These are phyloP conservation scores for Drosophila murphyi DNA, from an alignment of 1,140 invertebrate species.

Conservation along the genomic window DNA sequence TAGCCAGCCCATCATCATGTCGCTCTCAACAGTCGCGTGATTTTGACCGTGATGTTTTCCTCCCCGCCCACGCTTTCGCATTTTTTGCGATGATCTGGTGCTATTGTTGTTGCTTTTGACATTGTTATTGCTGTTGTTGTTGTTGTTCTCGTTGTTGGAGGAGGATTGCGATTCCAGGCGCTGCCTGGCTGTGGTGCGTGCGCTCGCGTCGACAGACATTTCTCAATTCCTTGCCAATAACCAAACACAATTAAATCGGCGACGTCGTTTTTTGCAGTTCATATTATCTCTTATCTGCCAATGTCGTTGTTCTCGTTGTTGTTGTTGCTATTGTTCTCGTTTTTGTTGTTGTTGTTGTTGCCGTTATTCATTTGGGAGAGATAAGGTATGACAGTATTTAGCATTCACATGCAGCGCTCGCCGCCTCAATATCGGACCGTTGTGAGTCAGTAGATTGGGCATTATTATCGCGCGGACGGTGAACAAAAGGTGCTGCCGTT, in stretches of 20 bases:
- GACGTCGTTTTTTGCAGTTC: neutral
- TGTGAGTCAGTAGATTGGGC: constrained; percentile 43
- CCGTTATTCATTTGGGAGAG: constrained; percentile 1
- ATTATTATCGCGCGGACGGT: constrained; percentile 29
- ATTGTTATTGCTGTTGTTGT: neutral
- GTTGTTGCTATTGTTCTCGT: neutral
- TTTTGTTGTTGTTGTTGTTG: neutral
- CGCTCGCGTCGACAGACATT: constrained; percentile 36
- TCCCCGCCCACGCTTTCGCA: constrained; percentile 1
- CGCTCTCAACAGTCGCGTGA: constrained; percentile 65
- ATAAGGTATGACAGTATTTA: constrained; percentile 26
- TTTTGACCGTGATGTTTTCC: neutral
- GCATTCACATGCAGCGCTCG: constrained; percentile 1
- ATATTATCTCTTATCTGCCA: constrained; percentile 15
- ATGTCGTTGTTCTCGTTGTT: neutral
- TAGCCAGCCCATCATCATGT: constrained; percentile 97
- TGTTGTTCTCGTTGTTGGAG: neutral
- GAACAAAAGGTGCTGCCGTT: constrained; percentile 25
- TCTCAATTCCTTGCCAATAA: constrained; percentile 25
- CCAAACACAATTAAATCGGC: constrained; percentile 14
- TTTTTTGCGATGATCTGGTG: constrained; percentile 25
- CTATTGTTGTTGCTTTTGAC: too few species aligned
- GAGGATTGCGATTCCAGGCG: constrained; percentile 8
- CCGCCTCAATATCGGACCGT: constrained; percentile 13
- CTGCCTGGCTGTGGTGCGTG: constrained; percentile 19